Conservation (phyloP, 2,113 vertebrate species). For the Brachypodius melanocephalos region DNA sequence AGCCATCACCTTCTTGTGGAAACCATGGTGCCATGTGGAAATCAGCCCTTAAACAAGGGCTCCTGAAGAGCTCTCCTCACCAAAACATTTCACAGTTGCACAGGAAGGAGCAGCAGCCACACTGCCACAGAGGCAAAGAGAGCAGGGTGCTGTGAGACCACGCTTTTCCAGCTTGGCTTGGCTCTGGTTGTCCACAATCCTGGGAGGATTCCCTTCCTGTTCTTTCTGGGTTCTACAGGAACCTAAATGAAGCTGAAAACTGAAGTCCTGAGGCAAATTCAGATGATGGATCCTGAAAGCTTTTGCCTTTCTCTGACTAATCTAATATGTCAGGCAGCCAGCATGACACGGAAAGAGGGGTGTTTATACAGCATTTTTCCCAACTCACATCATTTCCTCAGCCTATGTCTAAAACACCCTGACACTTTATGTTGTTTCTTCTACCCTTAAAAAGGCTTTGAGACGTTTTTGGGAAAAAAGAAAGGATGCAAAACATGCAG, state of each 20-base stretch:
- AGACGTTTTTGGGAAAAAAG: not conserved
- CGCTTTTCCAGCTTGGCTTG: fast-evolving
- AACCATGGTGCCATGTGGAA: not conserved
- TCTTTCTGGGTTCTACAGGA: not conserved
- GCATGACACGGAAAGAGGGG: not conserved
- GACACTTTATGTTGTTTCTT: not conserved
- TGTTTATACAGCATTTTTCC: not conserved
- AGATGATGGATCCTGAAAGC: not conserved
- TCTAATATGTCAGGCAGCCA: not conserved
- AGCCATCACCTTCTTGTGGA: not conserved
- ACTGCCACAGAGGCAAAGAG: not conserved
- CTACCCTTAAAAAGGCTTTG: not conserved
- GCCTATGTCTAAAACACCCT: not conserved
- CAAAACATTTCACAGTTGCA: fast-evolving
- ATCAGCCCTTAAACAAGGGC: not conserved
- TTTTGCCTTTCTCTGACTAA: not conserved
- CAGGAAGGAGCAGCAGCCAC: not conserved
- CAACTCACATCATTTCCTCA: not conserved
- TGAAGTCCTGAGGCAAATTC: not conserved
- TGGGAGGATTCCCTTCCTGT: not conserved
- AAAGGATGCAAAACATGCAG: not conserved
- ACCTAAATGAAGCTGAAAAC: not conserved
- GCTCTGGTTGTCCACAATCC: not conserved
- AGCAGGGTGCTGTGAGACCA: not conserved
- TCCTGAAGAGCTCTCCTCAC: not conserved